phyloP scores from a whole-genome alignment of 2,113 vertebrate genomes.

The Tautogolabrus adspersus region DNA sequence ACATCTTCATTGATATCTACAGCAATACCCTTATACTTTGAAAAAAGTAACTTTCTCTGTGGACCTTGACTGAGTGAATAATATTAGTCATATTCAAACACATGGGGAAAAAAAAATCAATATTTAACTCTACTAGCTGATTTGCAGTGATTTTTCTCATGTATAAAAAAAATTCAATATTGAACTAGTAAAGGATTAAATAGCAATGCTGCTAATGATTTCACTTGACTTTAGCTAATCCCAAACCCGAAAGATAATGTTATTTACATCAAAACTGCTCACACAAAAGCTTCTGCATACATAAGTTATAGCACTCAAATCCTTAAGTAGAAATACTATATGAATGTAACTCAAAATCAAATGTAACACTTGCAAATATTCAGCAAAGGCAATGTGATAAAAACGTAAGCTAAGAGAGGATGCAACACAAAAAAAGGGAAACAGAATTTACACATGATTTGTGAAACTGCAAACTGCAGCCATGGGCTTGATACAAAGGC shows the following conservation, averaged over 20 bases:
- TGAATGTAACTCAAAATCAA: constrained; percentile 43
- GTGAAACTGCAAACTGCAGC: constrained; percentile 43
- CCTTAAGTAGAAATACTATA: constrained; percentile 31
- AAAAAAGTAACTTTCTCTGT: constrained; percentile 13
- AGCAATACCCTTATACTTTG: constrained; percentile 59
- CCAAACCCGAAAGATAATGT: constrained; percentile 24
- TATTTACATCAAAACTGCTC: constrained; percentile 49
- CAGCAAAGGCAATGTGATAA: constrained; percentile 35
- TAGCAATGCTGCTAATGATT: constrained; percentile 16
- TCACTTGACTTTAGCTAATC: constrained; percentile 38
- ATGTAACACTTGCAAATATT: constrained; percentile 45
- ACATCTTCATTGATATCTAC: constrained; percentile 50
- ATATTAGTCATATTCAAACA: constrained; percentile 49
- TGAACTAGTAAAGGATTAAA: constrained; percentile 50
- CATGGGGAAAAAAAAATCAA: constrained; percentile 28
- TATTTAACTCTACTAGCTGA: constrained; percentile 46
- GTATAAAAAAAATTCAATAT: constrained; percentile 69
- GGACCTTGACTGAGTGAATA: constrained; percentile 42
- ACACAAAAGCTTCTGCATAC: constrained; percentile 43
- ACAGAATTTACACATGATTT: constrained; percentile 33
- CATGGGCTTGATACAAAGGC: constrained; percentile 35
- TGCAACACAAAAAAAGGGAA: constrained; percentile 39
- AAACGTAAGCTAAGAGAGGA: constrained; percentile 35
- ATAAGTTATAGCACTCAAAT: constrained; percentile 57
- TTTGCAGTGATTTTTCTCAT: constrained; percentile 40